Evolutionary conservation across 2,113 vertebrate genomes (phyloP).

Genomic region (Xiphophorus maculatus): DNA sequence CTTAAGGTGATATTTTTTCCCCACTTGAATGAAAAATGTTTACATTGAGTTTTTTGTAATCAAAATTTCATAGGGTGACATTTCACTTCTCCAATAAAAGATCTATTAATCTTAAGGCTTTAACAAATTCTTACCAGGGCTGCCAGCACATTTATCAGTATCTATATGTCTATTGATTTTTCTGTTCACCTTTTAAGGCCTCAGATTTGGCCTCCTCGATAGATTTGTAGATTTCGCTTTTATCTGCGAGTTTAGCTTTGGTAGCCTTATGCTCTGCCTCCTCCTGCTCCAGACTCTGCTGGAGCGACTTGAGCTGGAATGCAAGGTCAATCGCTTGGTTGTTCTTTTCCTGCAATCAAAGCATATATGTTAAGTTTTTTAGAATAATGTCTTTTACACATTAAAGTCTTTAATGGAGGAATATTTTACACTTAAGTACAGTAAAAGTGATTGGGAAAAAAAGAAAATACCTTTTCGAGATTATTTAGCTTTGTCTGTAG

Average conservation of each 20-base stretch:
- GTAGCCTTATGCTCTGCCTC: conserved; percentile 92
- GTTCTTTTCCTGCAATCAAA: conserved; percentile 86
- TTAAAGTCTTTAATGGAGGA: neutral
- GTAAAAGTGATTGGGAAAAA: neutral
- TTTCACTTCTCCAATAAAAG: no score
- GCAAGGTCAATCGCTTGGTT: conserved; percentile 96
- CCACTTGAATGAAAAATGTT: no score
- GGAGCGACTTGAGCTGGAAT: conserved; percentile 92
- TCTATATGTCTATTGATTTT: neutral
- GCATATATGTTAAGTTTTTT: neutral
- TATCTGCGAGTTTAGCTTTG: conserved; percentile 89
- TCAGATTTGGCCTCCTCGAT: conserved; percentile 96
- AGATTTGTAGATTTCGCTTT: conserved; percentile 89
- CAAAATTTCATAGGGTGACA: no score
- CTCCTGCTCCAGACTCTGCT: conserved; percentile 94
- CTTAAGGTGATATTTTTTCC: no score
- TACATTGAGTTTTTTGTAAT: no score
- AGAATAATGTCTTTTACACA: neutral
- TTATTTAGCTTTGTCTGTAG: conserved; percentile 87
- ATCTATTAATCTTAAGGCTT: no score
- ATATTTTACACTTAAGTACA: neutral
- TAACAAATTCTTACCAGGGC: no score
- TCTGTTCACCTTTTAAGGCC: conserved; percentile 87
- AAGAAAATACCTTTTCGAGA: conserved; percentile 87
- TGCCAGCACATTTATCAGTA: neutral